Evolutionary conservation across 2,888 invertebrate species (phyloP), one percentile per base, ranked within the genome.

Genomic region (Coleophora flavipennella): DNA sequence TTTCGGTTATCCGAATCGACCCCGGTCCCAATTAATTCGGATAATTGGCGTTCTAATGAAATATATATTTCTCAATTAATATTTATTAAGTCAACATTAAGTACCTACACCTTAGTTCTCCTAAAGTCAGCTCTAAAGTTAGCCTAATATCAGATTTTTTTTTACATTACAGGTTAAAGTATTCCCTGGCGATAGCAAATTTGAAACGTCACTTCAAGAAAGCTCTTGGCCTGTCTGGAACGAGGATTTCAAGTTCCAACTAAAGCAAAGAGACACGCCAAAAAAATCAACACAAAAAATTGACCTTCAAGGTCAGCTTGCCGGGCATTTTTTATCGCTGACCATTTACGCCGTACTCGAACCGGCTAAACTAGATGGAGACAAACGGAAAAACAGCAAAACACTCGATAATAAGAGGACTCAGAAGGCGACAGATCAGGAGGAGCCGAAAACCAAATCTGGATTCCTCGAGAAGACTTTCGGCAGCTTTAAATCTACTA

Each of bases 221-320:
- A 91, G 90, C 58, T 91, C 92, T 1, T 92, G 92, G 92, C 93
- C 93, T 0, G 89, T 89, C 40, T 92, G 91, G 86, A 92, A 93
- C 63, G 91, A 93, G 72, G 91, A 91, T 48, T 92, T 92, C 59
- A 88, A 87, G 53, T 93, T 93, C 65, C 87, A 87, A 33, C 56
- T 92, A 44, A 85, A 85, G 53, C 87, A 75, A 44, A 87, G 87
- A 62, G 87, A 88, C 49, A 68, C 69, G 39, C 71, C 80, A 48
- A 78, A 74, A 44, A 76, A 81, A 46, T 52, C 70, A 27, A 54
- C 77, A 8, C 84, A 84, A 46, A 78, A 83, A 50, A 71, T 75
- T 43, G 84, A 87, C 55, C 72, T 85, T 46, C 88, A 87, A 51
- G 87, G 86, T 51, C 81, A 86, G 50, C 77, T 90, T n/a, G 86